Conservation (phyloP, 2,888 invertebrate species). For the Fragum whitleyi region DNA sequence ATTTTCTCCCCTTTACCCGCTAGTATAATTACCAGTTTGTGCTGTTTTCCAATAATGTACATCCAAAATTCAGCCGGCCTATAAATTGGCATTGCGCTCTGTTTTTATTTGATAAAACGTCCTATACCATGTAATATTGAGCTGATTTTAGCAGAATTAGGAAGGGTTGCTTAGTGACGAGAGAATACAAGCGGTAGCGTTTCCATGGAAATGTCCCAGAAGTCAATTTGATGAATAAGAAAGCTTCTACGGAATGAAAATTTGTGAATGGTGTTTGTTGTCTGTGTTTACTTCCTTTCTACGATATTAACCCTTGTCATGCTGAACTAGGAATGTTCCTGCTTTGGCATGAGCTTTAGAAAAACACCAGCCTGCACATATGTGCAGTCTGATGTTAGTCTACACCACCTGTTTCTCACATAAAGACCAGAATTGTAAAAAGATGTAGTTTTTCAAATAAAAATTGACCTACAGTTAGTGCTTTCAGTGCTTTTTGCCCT, state of each 20-base stretch:
- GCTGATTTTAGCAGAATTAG: slow-evolving; percentile 53
- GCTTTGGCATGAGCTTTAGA: too few species aligned
- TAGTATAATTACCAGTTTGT: slow-evolving; percentile 26
- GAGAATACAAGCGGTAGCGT: slow-evolving; percentile 62
- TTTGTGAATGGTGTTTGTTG: slow-evolving; percentile 5
- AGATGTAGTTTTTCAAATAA: too few species aligned
- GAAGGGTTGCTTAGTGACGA: slow-evolving; percentile 63
- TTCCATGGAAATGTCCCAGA: slow-evolving; percentile 65
- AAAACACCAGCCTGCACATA: too few species aligned
- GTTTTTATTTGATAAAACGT: slow-evolving; percentile 56
- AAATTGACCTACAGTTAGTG: too few species aligned
- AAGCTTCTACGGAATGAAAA: slow-evolving; percentile 21
- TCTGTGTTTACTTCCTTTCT: background rate
- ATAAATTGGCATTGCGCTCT: slow-evolving; percentile 33
- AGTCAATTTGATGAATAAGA: slow-evolving; percentile 56
- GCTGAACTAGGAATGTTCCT: too few species aligned
- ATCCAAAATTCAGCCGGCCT: slow-evolving; percentile 27
- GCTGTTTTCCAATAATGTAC: slow-evolving; percentile 34
- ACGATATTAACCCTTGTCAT: too few species aligned
- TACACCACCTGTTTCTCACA: too few species aligned
- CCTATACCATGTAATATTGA: slow-evolving; percentile 57
- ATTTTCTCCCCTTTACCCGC: slow-evolving; percentile 9
- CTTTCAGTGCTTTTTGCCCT: too few species aligned
- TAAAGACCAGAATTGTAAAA: too few species aligned
- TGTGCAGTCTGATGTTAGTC: too few species aligned